Evolutionary conservation across 1,140 invertebrate species (phyloP), one percentile per base, ranked within the genome.

Genomic region (Eurosta solidaginis): DNA sequence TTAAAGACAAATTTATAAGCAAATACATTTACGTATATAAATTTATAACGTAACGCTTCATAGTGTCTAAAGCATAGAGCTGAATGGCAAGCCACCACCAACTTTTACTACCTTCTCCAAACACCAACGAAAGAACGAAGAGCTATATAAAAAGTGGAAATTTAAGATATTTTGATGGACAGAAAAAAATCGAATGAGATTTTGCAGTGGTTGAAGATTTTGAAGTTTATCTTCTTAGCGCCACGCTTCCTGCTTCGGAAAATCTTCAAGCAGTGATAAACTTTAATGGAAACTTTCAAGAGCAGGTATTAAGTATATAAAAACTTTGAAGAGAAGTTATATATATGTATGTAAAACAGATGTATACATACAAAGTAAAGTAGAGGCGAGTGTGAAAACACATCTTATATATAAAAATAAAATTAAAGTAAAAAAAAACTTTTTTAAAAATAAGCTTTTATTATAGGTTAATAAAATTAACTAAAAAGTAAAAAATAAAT

Each of bases 201-300:
- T 22, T 20, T 68, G 59, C 59, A 20, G 59, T 68, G 59, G 40
- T 68, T 68, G 59, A 68, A 68, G 33, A 40, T 68, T 68, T 68
- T 68, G 59, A 68, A 68, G 59, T 68, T 68, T 68, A 68, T 68
- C 59, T 68, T 6, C 59, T 40, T 40, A 1, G 33, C n/a, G 59
- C 25, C 54, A 59, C 27, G 22, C 27, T 29, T 36, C 54, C 59
- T 36, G 17, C 17, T n/a, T 20, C n/a, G 2, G 25, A 36, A 10
- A 17, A 20, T 7, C 27, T 12, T 29, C 17, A 36, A 68, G 17
- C 59, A 1, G 17, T 40, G 59, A 20, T 68, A 36, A 68, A 68
- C n/a, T 68, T 68, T 22, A 68, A 33, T 40, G 59, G 7, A 68
- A 40, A 68, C 33, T 68, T n/a, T 33, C 54, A 59, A 59, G 54